phyloP scores from a whole-genome alignment of 2,113 vertebrate species.

The Chlorodrepanis virens region DNA sequence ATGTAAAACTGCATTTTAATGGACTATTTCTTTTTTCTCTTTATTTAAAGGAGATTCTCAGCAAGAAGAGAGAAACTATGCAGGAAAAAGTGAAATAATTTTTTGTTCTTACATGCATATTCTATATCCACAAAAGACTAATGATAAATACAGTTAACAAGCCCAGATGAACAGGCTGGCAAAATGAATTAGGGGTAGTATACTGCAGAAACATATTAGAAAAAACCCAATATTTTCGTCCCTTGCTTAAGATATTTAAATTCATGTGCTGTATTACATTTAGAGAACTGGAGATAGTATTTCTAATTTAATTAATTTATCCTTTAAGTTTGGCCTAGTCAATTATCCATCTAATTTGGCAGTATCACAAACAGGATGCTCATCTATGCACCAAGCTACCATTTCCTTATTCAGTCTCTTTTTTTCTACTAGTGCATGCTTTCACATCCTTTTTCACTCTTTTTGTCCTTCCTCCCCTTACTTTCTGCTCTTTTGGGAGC shows the following conservation, averaged over 20 bases:
- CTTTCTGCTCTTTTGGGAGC: background rate
- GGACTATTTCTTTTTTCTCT: background rate
- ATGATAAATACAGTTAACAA: background rate
- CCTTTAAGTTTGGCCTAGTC: background rate
- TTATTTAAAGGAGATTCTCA: background rate
- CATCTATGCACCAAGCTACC: background rate
- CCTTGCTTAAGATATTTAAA: background rate
- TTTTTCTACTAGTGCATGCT: background rate
- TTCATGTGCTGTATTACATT: background rate
- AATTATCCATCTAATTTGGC: background rate
- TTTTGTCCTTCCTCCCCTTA: background rate
- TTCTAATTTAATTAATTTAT: background rate
- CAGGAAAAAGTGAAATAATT: background rate
- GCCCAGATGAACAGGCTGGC: background rate
- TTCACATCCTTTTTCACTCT: background rate
- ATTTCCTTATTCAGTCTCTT: background rate
- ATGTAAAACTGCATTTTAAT: background rate
- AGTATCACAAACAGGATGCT: background rate
- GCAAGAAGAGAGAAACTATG: background rate
- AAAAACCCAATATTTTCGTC: background rate
- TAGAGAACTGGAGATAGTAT: background rate
- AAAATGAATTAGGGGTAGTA: background rate
- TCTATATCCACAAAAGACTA: background rate
- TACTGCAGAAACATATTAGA: background rate
- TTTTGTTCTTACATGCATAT: background rate